phyloP scores from a whole-genome alignment of 2,797 vertebrate species.

The Amniataba percoides region DNA sequence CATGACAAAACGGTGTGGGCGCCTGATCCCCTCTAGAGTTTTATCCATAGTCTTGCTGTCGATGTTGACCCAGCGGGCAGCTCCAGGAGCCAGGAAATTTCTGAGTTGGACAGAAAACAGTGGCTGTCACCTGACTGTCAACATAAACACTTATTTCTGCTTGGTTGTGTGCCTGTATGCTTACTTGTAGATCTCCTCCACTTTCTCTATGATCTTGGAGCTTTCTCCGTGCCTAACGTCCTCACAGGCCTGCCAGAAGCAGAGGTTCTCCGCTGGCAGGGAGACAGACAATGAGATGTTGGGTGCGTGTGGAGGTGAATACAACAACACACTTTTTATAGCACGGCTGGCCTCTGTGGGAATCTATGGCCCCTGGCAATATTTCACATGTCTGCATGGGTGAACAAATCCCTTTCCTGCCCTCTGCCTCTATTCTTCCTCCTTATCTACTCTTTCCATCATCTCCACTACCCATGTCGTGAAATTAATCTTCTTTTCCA shows the following conservation, averaged over 20 bases:
- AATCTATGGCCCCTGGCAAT: not conserved
- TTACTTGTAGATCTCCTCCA: conserved; percentile 92
- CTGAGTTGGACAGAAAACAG: conserved; percentile 46
- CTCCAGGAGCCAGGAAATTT: conserved; percentile 91
- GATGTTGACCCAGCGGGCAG: conserved; percentile 93
- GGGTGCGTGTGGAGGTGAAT: not conserved
- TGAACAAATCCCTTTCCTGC: conserved; percentile 4
- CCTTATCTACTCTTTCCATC: conserved; percentile 14
- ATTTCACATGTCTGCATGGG: conserved; percentile 1
- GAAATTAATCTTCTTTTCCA: conserved; percentile 34
- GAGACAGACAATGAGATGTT: conserved; percentile 10
- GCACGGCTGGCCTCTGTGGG: conserved; percentile 25
- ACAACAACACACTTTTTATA: conserved; percentile 32
- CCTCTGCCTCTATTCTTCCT: not conserved
- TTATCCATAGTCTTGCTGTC: conserved; percentile 96
- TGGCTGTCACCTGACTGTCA: not conserved
- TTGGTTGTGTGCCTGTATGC: conserved; percentile 26
- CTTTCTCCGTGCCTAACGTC: conserved; percentile 91
- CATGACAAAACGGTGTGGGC: conserved; percentile 91
- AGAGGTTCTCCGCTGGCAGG: conserved; percentile 92
- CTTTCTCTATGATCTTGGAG: conserved; percentile 85
- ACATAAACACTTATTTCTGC: not conserved
- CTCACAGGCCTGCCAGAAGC: conserved; percentile 95
- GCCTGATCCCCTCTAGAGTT: conserved; percentile 89
- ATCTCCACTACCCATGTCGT: not conserved